Evolutionary conservation across 2,113 vertebrate genomes (phyloP).

Genomic region (Colius striatus): DNA sequence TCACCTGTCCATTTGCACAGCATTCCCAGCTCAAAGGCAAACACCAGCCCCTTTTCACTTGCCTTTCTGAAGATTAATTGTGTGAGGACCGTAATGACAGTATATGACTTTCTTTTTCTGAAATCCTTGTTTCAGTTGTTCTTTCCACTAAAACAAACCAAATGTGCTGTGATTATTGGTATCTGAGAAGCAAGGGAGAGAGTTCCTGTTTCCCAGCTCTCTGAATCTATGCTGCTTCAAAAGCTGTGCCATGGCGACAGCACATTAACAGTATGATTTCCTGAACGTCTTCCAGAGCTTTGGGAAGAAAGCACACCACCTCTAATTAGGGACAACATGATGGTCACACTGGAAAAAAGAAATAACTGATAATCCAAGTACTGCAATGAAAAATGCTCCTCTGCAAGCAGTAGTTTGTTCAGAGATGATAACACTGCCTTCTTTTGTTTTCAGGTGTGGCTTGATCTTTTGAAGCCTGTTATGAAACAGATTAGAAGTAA

Average conservation of each 20-base stretch:
- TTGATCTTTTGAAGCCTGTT: slow-evolving; percentile 96
- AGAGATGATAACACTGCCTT: not conserved
- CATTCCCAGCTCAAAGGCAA: not conserved
- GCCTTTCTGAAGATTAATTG: not conserved
- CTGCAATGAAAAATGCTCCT: not conserved
- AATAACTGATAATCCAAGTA: not conserved
- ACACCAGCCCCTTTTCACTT: not conserved
- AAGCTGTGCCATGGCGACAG: not conserved
- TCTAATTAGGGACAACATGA: not conserved
- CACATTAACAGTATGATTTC: not conserved
- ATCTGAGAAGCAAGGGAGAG: not conserved
- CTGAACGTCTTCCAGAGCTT: not conserved
- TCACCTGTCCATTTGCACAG: not conserved
- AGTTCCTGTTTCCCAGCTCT: not conserved
- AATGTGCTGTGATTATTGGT: not conserved
- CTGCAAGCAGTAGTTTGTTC: not conserved
- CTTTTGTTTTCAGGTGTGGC: slow-evolving; percentile 88
- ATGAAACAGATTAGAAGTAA: slow-evolving; percentile 96
- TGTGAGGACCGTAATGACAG: not conserved
- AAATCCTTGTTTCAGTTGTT: not conserved
- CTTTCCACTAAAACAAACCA: not conserved
- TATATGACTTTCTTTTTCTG: not conserved
- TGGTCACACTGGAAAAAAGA: not conserved
- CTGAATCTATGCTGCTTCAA: not conserved
- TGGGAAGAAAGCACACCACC: not conserved